Evolutionary conservation across 1,140 invertebrate genomes (phyloP).

Genomic region (Mizuhopecten yessoensis): DNA sequence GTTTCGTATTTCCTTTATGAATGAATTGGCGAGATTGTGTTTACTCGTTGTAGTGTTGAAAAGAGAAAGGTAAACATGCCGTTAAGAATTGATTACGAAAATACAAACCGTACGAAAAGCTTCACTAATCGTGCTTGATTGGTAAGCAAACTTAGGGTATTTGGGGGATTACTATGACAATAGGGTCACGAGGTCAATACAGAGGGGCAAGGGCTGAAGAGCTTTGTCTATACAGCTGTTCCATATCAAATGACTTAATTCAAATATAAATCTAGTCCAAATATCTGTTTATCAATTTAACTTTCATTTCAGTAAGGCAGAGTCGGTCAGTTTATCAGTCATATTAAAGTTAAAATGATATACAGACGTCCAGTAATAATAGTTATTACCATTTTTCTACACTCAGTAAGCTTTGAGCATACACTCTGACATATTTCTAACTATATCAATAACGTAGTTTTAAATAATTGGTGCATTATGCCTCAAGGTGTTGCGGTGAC

Average conservation of each 20-base stretch:
- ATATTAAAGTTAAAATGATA: too few species aligned
- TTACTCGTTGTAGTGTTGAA: not conserved
- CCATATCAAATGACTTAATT: slow-evolving; percentile 9
- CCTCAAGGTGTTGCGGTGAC: too few species aligned
- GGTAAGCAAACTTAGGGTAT: not conserved
- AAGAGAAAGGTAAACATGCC: not conserved
- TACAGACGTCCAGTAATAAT: too few species aligned
- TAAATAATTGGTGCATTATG: too few species aligned
- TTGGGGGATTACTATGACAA: not conserved
- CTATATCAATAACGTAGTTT: too few species aligned
- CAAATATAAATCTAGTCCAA: slow-evolving; percentile 4
- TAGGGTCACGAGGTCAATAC: not conserved
- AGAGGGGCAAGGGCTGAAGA: not conserved
- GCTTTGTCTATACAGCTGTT: not conserved
- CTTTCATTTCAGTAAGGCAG: not conserved
- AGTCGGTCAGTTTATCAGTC: too few species aligned
- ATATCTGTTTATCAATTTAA: not conserved
- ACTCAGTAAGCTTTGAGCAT: too few species aligned
- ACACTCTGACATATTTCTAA: too few species aligned
- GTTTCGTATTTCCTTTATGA: slow-evolving; percentile 25
- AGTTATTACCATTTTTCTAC: too few species aligned
- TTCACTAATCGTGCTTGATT: not conserved
- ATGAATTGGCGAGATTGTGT: not conserved
- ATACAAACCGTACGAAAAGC: not conserved
- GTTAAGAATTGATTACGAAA: not conserved